Percentiles rank a stretch among this genome's conserved stretches.
Conservation (phyloP, 2,113 vertebrate genomes). For the Muscicapa adusta region DNA sequence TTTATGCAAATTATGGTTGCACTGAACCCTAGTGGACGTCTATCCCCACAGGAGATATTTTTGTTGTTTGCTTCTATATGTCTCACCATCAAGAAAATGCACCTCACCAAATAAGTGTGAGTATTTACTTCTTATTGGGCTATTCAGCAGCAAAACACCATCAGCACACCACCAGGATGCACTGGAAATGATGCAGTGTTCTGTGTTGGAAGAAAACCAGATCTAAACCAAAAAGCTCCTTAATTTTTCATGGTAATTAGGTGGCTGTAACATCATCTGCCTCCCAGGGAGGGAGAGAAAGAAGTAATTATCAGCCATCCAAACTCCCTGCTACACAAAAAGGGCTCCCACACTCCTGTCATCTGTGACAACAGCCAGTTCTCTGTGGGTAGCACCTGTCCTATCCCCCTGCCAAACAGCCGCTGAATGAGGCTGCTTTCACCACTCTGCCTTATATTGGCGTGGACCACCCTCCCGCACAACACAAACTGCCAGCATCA, state of each 20-base stretch:
- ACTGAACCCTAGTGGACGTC: neutral
- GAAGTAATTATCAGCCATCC: conserved; percentile 27
- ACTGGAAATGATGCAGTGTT: neutral
- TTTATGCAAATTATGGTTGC: neutral
- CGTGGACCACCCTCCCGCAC: neutral
- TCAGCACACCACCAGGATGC: neutral
- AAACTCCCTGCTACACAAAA: neutral
- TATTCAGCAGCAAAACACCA: neutral
- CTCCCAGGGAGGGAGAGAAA: neutral
- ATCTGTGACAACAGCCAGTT: conserved; percentile 6
- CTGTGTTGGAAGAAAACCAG: neutral
- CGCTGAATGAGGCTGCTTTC: neutral
- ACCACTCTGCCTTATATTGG: neutral
- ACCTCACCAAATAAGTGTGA: neutral
- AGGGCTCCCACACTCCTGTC: conserved; percentile 29
- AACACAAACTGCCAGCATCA: neutral
- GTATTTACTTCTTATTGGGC: neutral
- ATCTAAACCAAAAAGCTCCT: neutral
- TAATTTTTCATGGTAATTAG: neutral
- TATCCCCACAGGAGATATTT: neutral
- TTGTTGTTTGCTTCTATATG: neutral
- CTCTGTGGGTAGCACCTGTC: neutral
- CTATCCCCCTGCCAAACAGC: neutral
- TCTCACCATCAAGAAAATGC: neutral
- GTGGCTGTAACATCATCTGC: neutral